Evolutionary conservation across 2,113 vertebrate genomes (phyloP).

Genomic region (Tympanuchus pallidicinctus): DNA sequence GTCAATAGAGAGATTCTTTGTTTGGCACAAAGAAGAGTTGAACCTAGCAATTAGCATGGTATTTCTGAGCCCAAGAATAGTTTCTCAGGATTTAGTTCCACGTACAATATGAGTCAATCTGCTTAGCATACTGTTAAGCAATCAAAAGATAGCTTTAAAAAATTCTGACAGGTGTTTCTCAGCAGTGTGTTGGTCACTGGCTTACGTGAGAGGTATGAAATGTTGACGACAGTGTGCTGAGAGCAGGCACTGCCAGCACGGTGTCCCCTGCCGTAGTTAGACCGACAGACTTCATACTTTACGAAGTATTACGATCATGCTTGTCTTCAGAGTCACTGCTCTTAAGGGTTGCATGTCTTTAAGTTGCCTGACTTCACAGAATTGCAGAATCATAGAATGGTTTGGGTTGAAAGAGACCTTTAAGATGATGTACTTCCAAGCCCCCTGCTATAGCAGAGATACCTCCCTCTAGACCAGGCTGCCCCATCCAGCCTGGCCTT

Average conservation of each 20-base stretch:
- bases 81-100: neutral
- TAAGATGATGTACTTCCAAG: too few relatives aligned
- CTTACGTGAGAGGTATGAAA: neutral
- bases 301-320: neutral
- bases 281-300: neutral
- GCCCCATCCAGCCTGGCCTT: too few relatives aligned
- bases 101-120: rapidly evolving
- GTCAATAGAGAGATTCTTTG: neutral
- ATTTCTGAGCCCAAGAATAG: neutral
- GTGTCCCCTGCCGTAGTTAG: neutral
- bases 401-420: too few relatives aligned
- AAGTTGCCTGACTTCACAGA: neutral
- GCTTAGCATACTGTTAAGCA: neutral
- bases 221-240: neutral
- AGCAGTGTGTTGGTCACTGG: neutral
- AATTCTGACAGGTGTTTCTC: neutral
- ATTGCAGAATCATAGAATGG: too few relatives aligned
- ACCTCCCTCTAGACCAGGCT: too few relatives aligned
- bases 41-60: neutral
- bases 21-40: neutral
- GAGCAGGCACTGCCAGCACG: neutral
- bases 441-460: too few relatives aligned
- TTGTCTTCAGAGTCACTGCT: neutral
- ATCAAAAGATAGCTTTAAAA: neutral
- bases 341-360: neutral